These are phyloP conservation scores for Anoplius nigerrimus DNA, from an alignment of 2,888 invertebrate genomes.

Conservation along the genomic window DNA sequence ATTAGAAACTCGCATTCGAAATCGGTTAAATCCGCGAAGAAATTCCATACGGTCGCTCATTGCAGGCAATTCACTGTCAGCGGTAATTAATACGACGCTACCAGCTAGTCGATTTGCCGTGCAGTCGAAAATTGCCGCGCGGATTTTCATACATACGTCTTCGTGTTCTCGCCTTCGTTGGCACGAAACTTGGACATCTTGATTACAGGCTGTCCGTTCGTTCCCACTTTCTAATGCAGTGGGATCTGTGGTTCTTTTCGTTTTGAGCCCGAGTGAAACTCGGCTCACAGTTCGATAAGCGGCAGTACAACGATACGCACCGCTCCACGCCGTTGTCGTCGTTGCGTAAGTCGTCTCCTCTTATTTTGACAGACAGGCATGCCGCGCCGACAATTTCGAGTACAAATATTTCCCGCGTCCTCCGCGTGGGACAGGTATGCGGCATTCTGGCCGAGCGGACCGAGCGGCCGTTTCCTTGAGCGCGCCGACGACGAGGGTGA, in stretches of 20 bases:
- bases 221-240: slow-evolving; percentile 67
- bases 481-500: slow-evolving; percentile 3
- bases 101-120: slow-evolving; percentile 9
- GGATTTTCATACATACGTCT: background rate
- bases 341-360: slow-evolving; percentile 37
- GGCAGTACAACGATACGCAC: slow-evolving; percentile 22
- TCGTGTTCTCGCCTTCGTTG: slow-evolving; percentile 7
- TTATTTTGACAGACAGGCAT: slow-evolving; percentile 42
- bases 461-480: background rate
- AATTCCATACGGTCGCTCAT: background rate
- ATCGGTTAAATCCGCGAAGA: background rate
- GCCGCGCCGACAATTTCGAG: slow-evolving; percentile 9
- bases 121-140: background rate
- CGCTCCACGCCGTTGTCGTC: slow-evolving; percentile 29
- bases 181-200: slow-evolving; percentile 56
- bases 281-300: slow-evolving; percentile 50
- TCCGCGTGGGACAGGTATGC: background rate
- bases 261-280: slow-evolving; percentile 51
- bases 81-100: slow-evolving; percentile 43
- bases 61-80: background rate
- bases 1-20: no score
- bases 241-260: slow-evolving; percentile 32
- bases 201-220: slow-evolving; percentile 64
- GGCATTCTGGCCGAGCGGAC: background rate
- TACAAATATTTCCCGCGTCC: slow-evolving; percentile 10